These are phyloP conservation scores for Micromesistius poutassou DNA, from an alignment of 2,797 vertebrate genomes.

Conservation along the genomic window DNA sequence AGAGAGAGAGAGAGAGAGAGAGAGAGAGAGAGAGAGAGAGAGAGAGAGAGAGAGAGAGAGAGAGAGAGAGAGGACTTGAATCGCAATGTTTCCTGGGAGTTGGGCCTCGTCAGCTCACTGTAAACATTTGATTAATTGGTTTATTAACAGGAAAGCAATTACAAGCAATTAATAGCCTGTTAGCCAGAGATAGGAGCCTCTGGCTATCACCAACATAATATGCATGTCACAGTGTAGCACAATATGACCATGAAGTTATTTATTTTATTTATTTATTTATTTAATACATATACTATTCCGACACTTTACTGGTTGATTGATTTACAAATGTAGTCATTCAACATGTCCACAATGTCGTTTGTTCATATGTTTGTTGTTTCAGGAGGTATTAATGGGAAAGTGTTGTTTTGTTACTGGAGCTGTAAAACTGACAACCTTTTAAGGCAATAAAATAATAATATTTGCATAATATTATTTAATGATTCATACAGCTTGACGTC, in stretches of 20 bases:
- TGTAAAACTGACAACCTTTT: too few relatives aligned
- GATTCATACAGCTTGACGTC: not conserved
- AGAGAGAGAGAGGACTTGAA: conserved; percentile 13
- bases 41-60: not conserved
- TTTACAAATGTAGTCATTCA: conserved; percentile 6
- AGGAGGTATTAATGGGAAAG: too few relatives aligned
- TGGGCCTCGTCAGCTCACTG: conserved; percentile 40
- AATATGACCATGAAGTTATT: too few relatives aligned
- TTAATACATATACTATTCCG: conserved; percentile 6
- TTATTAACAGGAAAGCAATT: conserved; percentile 50
- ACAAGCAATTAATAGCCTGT: conserved; percentile 66
- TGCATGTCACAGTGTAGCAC: conserved; percentile 6
- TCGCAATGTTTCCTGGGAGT: conserved; percentile 20
- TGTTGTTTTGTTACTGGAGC: too few relatives aligned
- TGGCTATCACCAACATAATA: conserved; percentile 57
- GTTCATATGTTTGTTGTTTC: not conserved
- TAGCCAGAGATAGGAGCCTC: conserved; percentile 49
- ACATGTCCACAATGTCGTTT: too few relatives aligned
- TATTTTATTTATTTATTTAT: too few relatives aligned
- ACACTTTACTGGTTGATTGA: conserved; percentile 17
- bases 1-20: conserved; percentile 5
- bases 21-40: conserved; percentile 3
- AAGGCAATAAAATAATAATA: too few relatives aligned
- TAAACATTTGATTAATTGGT: conserved; percentile 64
- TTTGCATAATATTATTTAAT: not conserved